phyloP scores from a whole-genome alignment of 1,140 invertebrate genomes.

The Diorhabda elongata region DNA sequence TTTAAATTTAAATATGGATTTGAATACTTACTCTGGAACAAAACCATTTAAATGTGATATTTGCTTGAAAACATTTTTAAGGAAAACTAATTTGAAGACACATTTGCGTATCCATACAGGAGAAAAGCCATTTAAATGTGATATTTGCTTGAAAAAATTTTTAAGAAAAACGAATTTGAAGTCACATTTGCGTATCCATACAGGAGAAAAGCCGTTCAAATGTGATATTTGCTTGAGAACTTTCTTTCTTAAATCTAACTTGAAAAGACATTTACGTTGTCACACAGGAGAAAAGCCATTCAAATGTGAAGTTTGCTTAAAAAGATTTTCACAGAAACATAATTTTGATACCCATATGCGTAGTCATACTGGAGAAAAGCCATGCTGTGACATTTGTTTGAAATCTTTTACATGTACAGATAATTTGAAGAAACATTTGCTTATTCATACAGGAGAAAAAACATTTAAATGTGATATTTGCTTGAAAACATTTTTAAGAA shows the following conservation, averaged over 20 bases:
- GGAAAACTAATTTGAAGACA: too few species aligned
- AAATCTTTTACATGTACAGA: background rate
- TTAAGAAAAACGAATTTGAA: too few species aligned
- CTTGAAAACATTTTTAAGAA: too few species aligned
- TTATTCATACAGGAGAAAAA: background rate
- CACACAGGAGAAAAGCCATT: background rate
- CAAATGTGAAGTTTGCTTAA: background rate
- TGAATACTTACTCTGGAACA: too few species aligned
- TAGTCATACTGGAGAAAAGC: background rate
- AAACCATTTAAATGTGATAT: too few species aligned
- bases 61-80: too few species aligned
- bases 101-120: too few species aligned
- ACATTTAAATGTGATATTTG: background rate
- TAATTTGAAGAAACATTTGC: background rate
- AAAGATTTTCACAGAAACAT: background rate
- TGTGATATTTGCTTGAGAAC: background rate
- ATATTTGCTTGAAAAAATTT: too few species aligned
- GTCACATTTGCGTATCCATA: background rate
- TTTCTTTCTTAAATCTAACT: background rate
- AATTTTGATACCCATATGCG: background rate
- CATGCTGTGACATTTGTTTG: background rate
- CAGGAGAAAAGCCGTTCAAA: background rate
- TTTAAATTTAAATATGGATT: too few species aligned
- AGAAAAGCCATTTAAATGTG: too few species aligned
- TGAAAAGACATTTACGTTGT: background rate